These are phyloP conservation scores for Coluber constrictor DNA, from an alignment of 2,797 vertebrate genomes.

Conservation along the genomic window DNA sequence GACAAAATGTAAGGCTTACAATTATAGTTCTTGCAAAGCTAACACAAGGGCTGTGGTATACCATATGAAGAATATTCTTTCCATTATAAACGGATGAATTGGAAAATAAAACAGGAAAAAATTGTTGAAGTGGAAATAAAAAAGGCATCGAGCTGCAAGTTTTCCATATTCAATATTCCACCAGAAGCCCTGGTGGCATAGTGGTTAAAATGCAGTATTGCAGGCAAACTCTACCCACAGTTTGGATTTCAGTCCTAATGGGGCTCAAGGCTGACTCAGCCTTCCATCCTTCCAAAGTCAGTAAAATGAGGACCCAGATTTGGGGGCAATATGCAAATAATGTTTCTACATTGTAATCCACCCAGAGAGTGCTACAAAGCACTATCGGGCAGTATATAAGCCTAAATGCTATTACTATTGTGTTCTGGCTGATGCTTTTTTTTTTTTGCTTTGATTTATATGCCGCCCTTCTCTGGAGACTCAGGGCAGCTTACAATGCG, in stretches of 20 bases:
- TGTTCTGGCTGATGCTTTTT: background rate
- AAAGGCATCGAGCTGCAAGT: background rate
- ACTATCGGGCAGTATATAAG: background rate
- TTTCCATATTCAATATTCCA: background rate
- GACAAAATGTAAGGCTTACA: background rate
- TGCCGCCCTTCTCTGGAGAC: no score
- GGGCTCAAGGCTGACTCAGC: background rate
- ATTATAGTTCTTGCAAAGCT: background rate
- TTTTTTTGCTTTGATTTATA: no score
- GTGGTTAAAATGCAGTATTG: background rate
- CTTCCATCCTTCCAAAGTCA: background rate
- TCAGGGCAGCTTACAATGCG: no score
- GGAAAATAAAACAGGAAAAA: background rate
- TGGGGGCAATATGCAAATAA: background rate
- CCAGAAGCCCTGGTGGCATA: background rate
- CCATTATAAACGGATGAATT: background rate
- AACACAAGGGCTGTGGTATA: background rate
- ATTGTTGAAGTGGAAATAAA: no score
- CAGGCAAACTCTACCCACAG: background rate
- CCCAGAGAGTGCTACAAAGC: background rate
- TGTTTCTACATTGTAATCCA: background rate
- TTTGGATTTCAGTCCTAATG: background rate
- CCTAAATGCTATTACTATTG: background rate
- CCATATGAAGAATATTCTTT: background rate
- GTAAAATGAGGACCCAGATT: background rate